phyloP scores from a whole-genome alignment of 2,797 vertebrate genomes.

The Knipowitschia caucasica region DNA sequence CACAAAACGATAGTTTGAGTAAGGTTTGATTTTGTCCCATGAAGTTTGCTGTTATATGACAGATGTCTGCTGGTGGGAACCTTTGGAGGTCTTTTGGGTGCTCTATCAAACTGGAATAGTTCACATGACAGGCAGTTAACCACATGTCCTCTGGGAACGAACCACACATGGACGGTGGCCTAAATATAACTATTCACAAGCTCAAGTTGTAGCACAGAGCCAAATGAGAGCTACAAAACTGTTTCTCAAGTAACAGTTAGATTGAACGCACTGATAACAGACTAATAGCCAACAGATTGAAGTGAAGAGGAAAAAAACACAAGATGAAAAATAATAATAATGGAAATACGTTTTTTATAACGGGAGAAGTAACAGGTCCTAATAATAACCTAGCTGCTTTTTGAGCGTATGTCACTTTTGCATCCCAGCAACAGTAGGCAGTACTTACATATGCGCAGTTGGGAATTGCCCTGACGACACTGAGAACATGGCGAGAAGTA shows the following conservation, averaged over 20 bases:
- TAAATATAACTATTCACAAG: slow-evolving; percentile 25
- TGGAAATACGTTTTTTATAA: not conserved
- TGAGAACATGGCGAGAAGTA: slow-evolving; percentile 57
- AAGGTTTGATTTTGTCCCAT: not conserved
- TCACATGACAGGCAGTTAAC: slow-evolving; percentile 33
- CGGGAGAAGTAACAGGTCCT: not conserved
- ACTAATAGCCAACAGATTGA: not conserved
- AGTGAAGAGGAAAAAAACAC: not conserved
- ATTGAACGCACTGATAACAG: not conserved
- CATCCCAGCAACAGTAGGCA: slow-evolving; percentile 55
- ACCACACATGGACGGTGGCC: slow-evolving; percentile 23
- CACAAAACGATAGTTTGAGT: too few species aligned
- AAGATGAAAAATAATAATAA: not conserved
- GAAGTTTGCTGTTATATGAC: not conserved
- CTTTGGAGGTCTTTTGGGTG: slow-evolving; percentile 15
- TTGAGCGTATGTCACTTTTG: slow-evolving; percentile 9
- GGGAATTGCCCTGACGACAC: slow-evolving; percentile 67
- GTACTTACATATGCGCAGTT: slow-evolving; percentile 65
- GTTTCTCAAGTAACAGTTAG: not conserved
- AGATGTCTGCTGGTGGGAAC: slow-evolving; percentile 10
- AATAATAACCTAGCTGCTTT: not conserved
- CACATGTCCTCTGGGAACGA: slow-evolving; percentile 34
- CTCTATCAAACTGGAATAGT: slow-evolving; percentile 11
- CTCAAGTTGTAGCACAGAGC: slow-evolving; percentile 21
- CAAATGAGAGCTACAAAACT: not conserved